Percentiles rank a stretch among this genome's conserved stretches.
Evolutionary conservation across 2,797 vertebrate genomes (phyloP).

Genomic region (Crossoptilon crossoptilon): DNA sequence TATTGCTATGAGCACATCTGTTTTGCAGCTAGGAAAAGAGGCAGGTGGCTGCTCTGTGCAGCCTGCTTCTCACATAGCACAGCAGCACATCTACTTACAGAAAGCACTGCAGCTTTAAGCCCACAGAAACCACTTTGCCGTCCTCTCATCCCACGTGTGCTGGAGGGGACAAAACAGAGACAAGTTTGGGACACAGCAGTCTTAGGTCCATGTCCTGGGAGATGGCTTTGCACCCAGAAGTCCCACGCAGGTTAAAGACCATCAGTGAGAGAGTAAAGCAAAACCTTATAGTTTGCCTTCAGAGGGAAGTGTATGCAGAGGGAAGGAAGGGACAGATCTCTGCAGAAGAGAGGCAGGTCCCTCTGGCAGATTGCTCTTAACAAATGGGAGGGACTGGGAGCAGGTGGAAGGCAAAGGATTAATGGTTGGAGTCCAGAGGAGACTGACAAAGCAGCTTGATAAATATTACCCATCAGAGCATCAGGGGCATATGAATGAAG

Average conservation of each 20-base stretch:
- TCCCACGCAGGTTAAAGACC: neutral
- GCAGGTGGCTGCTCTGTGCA: neutral
- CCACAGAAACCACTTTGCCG: accelerated
- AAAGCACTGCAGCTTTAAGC: neutral
- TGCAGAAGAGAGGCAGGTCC: neutral
- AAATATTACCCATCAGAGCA: constrained; percentile 30
- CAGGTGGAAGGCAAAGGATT: constrained; percentile 19
- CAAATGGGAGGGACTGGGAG: neutral
- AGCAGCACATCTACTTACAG: neutral
- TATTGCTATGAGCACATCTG: neutral
- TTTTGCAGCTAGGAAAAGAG: neutral
- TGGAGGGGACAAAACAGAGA: neutral
- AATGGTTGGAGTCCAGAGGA: constrained; percentile 15
- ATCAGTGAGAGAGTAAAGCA: neutral
- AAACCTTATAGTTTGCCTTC: accelerated
- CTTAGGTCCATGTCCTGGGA: neutral
- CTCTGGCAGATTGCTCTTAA: neutral
- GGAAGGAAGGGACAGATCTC: constrained; percentile 10
- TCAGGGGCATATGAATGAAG: neutral
- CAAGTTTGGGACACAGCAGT: neutral
- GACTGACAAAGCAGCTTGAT: constrained; percentile 37
- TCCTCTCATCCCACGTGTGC: neutral
- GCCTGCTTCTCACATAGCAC: neutral
- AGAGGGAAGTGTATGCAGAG: accelerated
- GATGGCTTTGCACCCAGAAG: neutral